Percentiles rank a stretch among this genome's conserved stretches.
Conservation (phyloP, 2,888 invertebrate species). For the Magallana nippona region DNA sequence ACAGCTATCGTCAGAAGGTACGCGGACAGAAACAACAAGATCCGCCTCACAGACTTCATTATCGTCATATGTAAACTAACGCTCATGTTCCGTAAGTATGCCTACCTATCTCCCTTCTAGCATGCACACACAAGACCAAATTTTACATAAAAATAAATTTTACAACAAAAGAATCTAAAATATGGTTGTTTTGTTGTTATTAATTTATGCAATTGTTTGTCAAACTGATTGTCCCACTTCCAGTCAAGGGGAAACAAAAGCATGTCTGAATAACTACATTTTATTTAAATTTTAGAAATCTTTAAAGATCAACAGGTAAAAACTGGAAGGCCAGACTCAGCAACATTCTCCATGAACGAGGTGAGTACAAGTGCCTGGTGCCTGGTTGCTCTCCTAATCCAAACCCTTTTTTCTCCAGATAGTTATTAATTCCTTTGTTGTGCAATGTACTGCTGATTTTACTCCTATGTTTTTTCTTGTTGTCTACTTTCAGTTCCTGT, state of each 20-base stretch:
- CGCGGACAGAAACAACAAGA: constrained; percentile 88
- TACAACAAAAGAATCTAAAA: too few relatives aligned
- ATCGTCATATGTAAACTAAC: constrained; percentile 95
- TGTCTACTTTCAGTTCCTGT: constrained; percentile 56
- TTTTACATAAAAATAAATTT: too few relatives aligned
- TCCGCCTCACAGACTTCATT: constrained; percentile 95
- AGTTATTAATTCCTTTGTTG: too few relatives aligned
- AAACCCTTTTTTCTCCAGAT: too few relatives aligned
- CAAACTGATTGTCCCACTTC: too few relatives aligned
- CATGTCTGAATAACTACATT: not conserved
- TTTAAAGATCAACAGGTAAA: constrained; percentile 62
- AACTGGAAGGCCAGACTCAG: constrained; percentile 56
- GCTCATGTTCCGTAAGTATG: constrained; percentile 91
- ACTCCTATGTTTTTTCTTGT: not conserved
- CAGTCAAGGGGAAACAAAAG: too few relatives aligned
- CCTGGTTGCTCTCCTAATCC: not conserved
- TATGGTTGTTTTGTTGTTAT: too few relatives aligned
- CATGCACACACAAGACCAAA: too few relatives aligned
- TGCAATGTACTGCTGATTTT: constrained; percentile 58
- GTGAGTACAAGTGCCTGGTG: constrained; percentile 51
- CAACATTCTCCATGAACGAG: constrained; percentile 70
- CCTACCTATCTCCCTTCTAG: too few relatives aligned
- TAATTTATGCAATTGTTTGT: too few relatives aligned
- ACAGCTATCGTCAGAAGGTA: constrained; percentile 94
- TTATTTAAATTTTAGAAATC: constrained; percentile 53